Percentiles rank a stretch among this genome's conserved stretches.
Evolutionary conservation across 2,797 vertebrate species (phyloP).

Genomic region (Pristis pectinata): DNA sequence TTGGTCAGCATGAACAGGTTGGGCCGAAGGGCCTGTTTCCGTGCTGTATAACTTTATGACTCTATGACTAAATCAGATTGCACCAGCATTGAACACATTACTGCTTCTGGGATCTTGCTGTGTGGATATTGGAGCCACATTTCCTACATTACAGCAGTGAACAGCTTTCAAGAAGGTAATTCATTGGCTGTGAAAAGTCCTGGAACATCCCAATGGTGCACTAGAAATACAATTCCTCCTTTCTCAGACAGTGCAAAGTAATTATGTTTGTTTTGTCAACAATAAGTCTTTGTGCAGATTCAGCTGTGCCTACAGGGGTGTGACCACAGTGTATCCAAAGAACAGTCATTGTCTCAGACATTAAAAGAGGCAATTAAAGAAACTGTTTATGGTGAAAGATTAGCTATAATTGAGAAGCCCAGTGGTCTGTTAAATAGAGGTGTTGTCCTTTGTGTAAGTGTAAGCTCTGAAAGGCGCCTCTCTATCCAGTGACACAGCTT

Average conservation of each 20-base stretch:
- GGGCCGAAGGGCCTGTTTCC: not conserved
- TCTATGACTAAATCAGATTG: not conserved
- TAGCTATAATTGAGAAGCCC: not conserved
- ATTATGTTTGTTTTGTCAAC: not conserved
- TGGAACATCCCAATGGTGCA: not conserved
- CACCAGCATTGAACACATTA: not conserved
- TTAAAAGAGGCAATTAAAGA: not conserved
- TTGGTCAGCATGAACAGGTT: no score
- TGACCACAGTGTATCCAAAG: not conserved
- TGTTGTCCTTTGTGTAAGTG: not conserved
- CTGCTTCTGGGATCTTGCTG: not conserved
- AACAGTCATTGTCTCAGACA: slow-evolving; percentile 7
- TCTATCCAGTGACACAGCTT: not conserved
- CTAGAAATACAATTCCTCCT: not conserved
- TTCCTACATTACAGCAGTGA: not conserved
- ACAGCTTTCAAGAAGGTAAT: not conserved
- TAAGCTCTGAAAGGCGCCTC: not conserved
- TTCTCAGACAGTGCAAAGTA: not conserved
- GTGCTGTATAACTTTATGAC: not conserved
- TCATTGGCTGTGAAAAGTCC: not conserved
- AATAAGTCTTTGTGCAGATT: not conserved
- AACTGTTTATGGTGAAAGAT: not conserved
- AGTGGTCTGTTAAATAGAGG: not conserved
- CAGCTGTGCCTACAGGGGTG: not conserved
- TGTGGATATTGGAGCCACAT: not conserved